A percentile compares a stretch with the other conserved stretches of the same genome.
phyloP scores from a whole-genome alignment of 2,113 vertebrate species.

The Sylvilagus bachmani region DNA sequence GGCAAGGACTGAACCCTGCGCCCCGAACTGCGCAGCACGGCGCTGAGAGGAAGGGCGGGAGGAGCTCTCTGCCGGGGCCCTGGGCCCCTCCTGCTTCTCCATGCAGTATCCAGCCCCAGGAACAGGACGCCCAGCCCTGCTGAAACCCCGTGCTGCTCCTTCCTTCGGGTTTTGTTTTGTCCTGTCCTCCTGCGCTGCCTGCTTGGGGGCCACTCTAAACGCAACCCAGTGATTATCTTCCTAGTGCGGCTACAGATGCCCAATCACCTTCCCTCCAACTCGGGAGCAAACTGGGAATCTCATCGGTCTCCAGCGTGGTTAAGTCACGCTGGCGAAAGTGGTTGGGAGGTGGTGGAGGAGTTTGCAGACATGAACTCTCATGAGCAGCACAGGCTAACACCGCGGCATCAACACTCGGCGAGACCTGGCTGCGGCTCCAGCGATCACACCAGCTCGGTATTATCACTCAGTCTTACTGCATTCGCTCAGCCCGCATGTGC shows the following conservation, averaged over 20 bases:
- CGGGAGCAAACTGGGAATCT: not conserved
- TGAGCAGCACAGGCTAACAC: constrained; percentile 65
- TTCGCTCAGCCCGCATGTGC: not conserved
- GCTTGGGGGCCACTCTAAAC: constrained; percentile 63
- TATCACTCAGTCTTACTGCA: constrained; percentile 58
- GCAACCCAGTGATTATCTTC: constrained; percentile 75
- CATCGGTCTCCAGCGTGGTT: constrained; percentile 50
- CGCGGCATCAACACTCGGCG: constrained; percentile 62
- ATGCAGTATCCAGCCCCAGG: rapidly evolving
- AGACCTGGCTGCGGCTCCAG: constrained; percentile 46
- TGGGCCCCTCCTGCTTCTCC: not conserved
- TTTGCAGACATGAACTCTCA: constrained; percentile 81
- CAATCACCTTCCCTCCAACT: constrained; percentile 67
- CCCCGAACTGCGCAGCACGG: not conserved
- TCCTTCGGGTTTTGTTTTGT: not conserved
- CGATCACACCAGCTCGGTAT: constrained; percentile 44
- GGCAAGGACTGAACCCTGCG: not conserved
- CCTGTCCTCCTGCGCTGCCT: not conserved
- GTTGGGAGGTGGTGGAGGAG: constrained; percentile 52
- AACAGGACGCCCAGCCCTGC: not conserved
- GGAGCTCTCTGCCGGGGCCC: too few relatives aligned
- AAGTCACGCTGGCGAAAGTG: not conserved
- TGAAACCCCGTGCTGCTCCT: not conserved
- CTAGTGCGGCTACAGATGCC: constrained; percentile 69
- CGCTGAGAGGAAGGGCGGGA: not conserved